Evolutionary conservation across 2,113 vertebrate genomes (phyloP), one percentile per base, ranked within the genome.

Genomic region (Rhipidura dahli): DNA sequence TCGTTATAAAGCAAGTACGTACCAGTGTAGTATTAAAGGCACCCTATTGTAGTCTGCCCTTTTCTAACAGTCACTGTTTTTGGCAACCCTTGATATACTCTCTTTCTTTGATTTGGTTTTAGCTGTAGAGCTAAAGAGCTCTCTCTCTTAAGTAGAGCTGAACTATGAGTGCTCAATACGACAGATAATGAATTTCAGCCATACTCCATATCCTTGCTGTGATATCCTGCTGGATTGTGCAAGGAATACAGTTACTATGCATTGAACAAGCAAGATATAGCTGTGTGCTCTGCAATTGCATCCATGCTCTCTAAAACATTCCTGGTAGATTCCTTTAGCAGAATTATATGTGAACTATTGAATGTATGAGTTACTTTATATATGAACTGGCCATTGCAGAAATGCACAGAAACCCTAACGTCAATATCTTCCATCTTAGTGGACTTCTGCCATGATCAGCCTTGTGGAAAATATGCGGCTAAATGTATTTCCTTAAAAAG

Each of bases 381-480:
- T 65, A 50, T 35, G 31, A 87, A 26, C 27, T 31, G 31, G 13
- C 20, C 40, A 26, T 42, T 50, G 33, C 13, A 77, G 28, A 64
- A 27, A 77, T 60, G 73, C 60, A 47, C 37, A 66, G 39, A 78
- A 83, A 94, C 47, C 17, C 33, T 94, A 24, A 93, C 0, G 0
- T 71, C n/a, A 33, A 0, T 68, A 14, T 90, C 15, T 56, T 96
- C 72, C 18, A 16, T 87, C 37, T 81, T 89, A 90, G 24, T 0
- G 0, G 1, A 3, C 8, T 11, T 1, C 3, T 98, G 97, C 66
- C 0, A 0, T 1, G 0, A 0, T 2, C 0, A 50, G 3, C 2
- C 79, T 35, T 98, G 97, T 83, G 7, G 13, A 26, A 0, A 0
- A 8, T 7, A 0, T 19, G 1, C 0, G 7, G 83, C 96, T 60